Percentiles rank a stretch among this genome's conserved stretches.
Conservation (phyloP, 2,888 invertebrate species). For the Polymixis flavicincta region DNA sequence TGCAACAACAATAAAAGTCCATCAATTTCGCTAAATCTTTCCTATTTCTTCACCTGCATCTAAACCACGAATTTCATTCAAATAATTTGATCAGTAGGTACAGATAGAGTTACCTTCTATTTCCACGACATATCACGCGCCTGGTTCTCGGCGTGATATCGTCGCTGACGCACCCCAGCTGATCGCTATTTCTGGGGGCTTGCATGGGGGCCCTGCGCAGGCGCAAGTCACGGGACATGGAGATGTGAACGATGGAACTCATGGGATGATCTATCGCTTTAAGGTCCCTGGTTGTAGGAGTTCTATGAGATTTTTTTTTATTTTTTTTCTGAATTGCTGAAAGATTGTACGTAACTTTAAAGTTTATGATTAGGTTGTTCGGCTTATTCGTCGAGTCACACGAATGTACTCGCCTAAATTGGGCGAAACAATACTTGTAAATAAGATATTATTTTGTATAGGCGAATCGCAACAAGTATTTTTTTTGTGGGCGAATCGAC, state of each 20-base stretch:
- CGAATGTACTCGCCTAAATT: too few relatives aligned
- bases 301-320: slow-evolving; percentile 14
- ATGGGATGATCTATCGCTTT: slow-evolving; percentile 44
- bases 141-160: slow-evolving; percentile 73
- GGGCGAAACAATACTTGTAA: too few relatives aligned
- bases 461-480: too few relatives aligned
- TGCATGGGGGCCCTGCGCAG: slow-evolving; percentile 70
- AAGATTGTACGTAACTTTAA: too few relatives aligned
- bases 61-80: slow-evolving; percentile 4
- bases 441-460: too few relatives aligned
- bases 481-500: too few relatives aligned
- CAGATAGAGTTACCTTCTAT: slow-evolving; percentile 63
- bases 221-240: slow-evolving; percentile 52
- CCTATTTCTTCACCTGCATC: background rate
- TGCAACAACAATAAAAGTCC: background rate
- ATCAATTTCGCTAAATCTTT: too few relatives aligned
- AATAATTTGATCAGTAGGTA: slow-evolving; percentile 35
- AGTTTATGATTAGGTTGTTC: too few relatives aligned
- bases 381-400: too few relatives aligned
- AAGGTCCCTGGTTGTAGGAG: background rate
- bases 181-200: slow-evolving; percentile 84
- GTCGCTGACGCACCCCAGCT: slow-evolving; percentile 85
- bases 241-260: slow-evolving; percentile 47
- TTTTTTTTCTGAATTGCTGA: too few relatives aligned
- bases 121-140: slow-evolving; percentile 62